Evolutionary conservation across 2,797 vertebrate species (phyloP).

Genomic region (Craterocephalus amniculus): DNA sequence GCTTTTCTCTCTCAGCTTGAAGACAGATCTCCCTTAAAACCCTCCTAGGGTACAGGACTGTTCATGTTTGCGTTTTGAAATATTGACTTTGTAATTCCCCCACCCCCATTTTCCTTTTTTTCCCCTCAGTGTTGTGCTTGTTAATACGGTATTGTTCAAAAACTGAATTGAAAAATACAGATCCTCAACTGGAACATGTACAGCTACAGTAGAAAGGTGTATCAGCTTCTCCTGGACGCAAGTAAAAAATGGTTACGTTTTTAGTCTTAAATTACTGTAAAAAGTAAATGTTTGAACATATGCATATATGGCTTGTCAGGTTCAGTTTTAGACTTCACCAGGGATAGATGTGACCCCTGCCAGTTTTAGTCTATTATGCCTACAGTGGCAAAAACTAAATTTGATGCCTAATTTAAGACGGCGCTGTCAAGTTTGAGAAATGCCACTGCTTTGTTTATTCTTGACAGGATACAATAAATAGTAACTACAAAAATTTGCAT

Average conservation of each 20-base stretch:
- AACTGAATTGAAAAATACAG: slow-evolving; percentile 54
- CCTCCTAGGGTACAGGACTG: slow-evolving; percentile 68
- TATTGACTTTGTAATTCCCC: slow-evolving; percentile 58
- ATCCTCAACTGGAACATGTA: slow-evolving; percentile 78
- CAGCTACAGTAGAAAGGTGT: slow-evolving; percentile 46
- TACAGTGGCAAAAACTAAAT: slow-evolving; percentile 23
- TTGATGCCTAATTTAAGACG: slow-evolving; percentile 28
- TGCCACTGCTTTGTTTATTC: slow-evolving; percentile 44
- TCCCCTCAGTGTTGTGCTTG: slow-evolving; percentile 57
- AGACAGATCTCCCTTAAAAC: slow-evolving; percentile 39
- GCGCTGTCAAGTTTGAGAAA: slow-evolving; percentile 34
- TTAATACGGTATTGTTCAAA: slow-evolving; percentile 64
- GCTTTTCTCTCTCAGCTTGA: slow-evolving; percentile 43
- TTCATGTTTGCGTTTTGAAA: slow-evolving; percentile 68
- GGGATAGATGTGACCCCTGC: slow-evolving; percentile 15
- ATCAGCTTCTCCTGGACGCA: slow-evolving; percentile 34
- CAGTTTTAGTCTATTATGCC: slow-evolving; percentile 26
- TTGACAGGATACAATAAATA: slow-evolving; percentile 67
- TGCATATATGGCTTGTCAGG: slow-evolving; percentile 31
- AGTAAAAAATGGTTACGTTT: slow-evolving; percentile 48
- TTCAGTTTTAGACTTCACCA: slow-evolving; percentile 18
- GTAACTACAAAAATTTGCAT: slow-evolving; percentile 29
- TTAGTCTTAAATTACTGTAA: slow-evolving; percentile 67
- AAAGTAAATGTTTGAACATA: slow-evolving; percentile 29
- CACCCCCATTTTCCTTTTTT: background rate